Base-by-base conservation (phyloP, 2,797 vertebrate species). In the Perodicticus potto region DNA sequence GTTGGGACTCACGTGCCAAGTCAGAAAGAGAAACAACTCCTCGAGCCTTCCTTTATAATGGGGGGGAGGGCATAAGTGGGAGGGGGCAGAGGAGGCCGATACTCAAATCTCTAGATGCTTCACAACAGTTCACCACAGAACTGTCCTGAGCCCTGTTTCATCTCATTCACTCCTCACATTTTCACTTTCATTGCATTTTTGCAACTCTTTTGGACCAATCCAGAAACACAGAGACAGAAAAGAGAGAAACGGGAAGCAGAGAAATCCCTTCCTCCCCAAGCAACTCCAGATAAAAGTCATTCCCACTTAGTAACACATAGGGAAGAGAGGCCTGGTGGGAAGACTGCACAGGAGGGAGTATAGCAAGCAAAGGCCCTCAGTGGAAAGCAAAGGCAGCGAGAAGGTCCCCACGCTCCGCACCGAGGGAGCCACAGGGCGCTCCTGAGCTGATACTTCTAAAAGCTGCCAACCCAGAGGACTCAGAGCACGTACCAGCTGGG, bases 11-110 rank as follows among this genome's bases (percentile, higher is more conserved):
- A 97, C 10, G 2, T 92, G 90, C 87, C 96, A 95, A 95, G 88
- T 96, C 74, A 86, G 72, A 91, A 96, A 97, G 94, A 97, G 97
- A 97, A 98, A 97, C 92, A 96, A 97, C 92, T 83, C n/a, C n/a
- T 55, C 3, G 34, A 69, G 3, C 13, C 70, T 97, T 96, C 85
- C 40, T 19, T 73, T 74, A 22, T 34, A 53, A n/a, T 63, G 67
- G 27, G 87, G 49, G 91, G n/a, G 55, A 32, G 34, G 29, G 27
- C 91, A 29, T n/a, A 23, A 34, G 34, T 27, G 37, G 34, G 27
- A 57, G 85, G 74, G 72, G 23, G 65, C 43, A 43, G 72, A 83
- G 87, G 61, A 85, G 69, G 80, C 69, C 32, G 7, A 7, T 63
- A 59, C 93, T 49, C 73, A 61, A 83, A 83, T 77, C 91, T 96